Base-by-base conservation (phyloP, 2,113 vertebrate species). In the Apus apus region DNA sequence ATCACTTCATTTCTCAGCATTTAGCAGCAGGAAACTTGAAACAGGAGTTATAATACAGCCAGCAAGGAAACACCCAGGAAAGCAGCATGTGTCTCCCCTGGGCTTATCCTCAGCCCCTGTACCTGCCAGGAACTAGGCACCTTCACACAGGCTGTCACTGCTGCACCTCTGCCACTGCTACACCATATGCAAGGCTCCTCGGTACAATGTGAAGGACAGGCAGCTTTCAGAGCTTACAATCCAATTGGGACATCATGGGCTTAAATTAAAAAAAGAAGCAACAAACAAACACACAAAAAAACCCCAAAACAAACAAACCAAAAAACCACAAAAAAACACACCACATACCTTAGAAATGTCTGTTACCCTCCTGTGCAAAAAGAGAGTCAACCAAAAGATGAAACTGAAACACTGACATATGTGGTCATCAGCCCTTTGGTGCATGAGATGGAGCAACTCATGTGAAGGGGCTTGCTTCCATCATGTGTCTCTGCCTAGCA, bases 221-320 rank as follows among this genome's bases (percentile, higher is more conserved):
- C 26, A 40, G 23, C 25, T 25, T 75, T 56, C 51, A 54, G 27
- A 77, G 15, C 15, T 45, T 62, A 26, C 22, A 48, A 46, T 61
- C 14, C 0, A 0, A 6, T 5, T 36, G 22, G 50, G 70, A 68
- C 51, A 79, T 56, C 4, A 1, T 1, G 0, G 6, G 4, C 11
- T 36, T 70, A 40, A 65, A 62, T 57, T 30, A 0, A 13, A 21
- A 26, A 40, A 15, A 32, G 38, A 38, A 38, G 38, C 38, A 38
- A 30, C 19, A 50, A 50, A 8, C 48, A 50, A 50, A 50, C 46
- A 48, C 17, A 29, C 38, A 38, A 38, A 38, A 38, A 38, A 38
- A 38, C 38, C 38, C 38, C 38, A 38, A 38, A 38, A 38, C 8
- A 11, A 67, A 4, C 7, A 48, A 48, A 46, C 45, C 16, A 19